Conservation (phyloP, 2,797 vertebrate genomes). For the Eulemur coronatus region DNA sequence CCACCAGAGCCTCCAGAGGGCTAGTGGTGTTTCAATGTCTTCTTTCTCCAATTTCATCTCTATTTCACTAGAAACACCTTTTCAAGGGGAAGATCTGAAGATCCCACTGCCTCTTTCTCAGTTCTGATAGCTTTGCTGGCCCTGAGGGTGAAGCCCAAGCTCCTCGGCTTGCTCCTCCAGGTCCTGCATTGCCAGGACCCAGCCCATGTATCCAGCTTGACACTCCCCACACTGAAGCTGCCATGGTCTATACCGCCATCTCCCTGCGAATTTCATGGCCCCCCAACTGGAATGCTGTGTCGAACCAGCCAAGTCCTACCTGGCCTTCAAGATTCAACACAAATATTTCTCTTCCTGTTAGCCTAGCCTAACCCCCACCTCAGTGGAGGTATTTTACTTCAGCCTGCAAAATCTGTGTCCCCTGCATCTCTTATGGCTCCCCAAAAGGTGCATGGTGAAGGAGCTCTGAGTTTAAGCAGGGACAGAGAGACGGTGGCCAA, state of each 20-base stretch:
- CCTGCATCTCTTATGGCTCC: not conserved
- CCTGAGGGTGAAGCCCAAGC: not conserved
- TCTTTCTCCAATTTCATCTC: not conserved
- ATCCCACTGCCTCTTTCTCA: not conserved
- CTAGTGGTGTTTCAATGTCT: not conserved
- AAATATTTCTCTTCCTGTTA: not conserved
- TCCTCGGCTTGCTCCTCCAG: not conserved
- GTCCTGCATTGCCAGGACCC: not conserved
- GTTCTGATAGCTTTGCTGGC: not conserved
- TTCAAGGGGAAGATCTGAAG: not conserved
- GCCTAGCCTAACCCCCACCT: not conserved
- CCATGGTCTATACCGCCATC: accelerated
- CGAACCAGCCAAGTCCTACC: not conserved
- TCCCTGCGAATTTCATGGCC: not conserved
- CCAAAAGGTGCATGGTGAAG: not conserved
- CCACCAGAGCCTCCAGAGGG: not conserved
- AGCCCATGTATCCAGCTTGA: not conserved
- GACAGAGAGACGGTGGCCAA: not conserved
- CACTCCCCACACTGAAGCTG: not conserved
- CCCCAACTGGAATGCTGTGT: not conserved
- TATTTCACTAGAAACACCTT: not conserved
- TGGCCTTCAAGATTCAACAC: not conserved
- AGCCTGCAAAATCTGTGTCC: not conserved
- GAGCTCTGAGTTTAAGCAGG: not conserved
- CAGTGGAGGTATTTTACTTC: not conserved